A percentile compares a stretch with the other conserved stretches of the same genome.
Evolutionary conservation across 2,797 vertebrate genomes (phyloP).

Genomic region (Iguana delicatissima): DNA sequence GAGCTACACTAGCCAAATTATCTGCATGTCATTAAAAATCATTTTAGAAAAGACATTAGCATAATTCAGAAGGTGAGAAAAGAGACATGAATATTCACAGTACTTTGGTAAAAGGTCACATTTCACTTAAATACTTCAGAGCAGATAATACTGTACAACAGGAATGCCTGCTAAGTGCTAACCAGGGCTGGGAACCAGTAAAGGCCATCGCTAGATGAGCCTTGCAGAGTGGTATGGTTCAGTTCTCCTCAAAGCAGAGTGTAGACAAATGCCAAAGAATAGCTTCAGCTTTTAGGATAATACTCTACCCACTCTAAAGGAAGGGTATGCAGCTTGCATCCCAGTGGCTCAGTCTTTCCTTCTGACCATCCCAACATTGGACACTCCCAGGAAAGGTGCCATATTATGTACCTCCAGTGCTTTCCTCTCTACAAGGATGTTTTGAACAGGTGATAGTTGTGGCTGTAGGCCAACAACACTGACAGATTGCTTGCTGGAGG

Average conservation of each 20-base stretch:
- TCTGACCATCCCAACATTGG: neutral
- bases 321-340: neutral
- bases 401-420: neutral
- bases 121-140: neutral
- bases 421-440: too few species aligned
- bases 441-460: neutral
- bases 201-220: neutral
- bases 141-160: neutral
- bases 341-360: neutral
- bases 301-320: neutral
- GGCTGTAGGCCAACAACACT: too few species aligned
- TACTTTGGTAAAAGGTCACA: constrained; percentile 52
- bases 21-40: constrained; percentile 65
- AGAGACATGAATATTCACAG: neutral
- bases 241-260: neutral
- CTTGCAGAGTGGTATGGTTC: neutral
- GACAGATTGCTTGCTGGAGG: neutral
- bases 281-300: neutral
- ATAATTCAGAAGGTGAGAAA: constrained; percentile 49
- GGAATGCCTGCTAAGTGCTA: neutral
- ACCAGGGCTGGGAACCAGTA: neutral
- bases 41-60: constrained; percentile 65
- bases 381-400: neutral
- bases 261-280: neutral
- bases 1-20: constrained; percentile 73